Conservation (phyloP, 2,113 vertebrate genomes). For the Platysternon megacephalum region DNA sequence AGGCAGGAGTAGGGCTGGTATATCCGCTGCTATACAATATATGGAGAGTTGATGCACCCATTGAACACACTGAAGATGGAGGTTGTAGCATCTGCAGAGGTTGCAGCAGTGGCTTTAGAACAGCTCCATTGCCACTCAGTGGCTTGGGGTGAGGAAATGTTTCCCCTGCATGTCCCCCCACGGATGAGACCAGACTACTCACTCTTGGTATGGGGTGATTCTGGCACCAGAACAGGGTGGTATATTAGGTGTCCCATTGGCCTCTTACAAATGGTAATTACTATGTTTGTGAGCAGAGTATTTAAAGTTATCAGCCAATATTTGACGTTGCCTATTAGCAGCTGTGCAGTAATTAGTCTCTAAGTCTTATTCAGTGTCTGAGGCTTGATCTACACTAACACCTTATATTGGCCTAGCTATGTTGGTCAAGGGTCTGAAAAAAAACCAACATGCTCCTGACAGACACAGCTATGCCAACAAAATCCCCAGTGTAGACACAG, state of each 20-base stretch:
- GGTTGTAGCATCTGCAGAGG: neutral
- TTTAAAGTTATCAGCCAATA: neutral
- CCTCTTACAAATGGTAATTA: neutral
- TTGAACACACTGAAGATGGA: neutral
- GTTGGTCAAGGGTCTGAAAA: neutral
- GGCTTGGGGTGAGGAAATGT: neutral
- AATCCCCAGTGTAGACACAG: neutral
- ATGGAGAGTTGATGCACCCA: neutral
- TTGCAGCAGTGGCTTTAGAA: neutral
- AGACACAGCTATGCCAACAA: neutral
- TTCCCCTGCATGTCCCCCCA: neutral
- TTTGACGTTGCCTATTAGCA: neutral
- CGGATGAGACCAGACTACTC: neutral
- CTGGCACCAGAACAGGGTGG: neutral
- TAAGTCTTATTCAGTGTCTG: slow-evolving; percentile 25
- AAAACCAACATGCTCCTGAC: neutral
- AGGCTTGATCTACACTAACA: neutral
- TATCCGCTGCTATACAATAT: neutral
- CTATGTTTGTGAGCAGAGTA: neutral
- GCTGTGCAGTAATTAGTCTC: neutral
- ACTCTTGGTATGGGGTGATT: neutral
- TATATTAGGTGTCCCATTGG: neutral
- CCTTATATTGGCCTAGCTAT: neutral
- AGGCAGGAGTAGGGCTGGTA: neutral
- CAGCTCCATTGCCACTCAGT: neutral